Evolutionary conservation across 2,113 vertebrate species (phyloP).

Genomic region (Leuciscus idus): DNA sequence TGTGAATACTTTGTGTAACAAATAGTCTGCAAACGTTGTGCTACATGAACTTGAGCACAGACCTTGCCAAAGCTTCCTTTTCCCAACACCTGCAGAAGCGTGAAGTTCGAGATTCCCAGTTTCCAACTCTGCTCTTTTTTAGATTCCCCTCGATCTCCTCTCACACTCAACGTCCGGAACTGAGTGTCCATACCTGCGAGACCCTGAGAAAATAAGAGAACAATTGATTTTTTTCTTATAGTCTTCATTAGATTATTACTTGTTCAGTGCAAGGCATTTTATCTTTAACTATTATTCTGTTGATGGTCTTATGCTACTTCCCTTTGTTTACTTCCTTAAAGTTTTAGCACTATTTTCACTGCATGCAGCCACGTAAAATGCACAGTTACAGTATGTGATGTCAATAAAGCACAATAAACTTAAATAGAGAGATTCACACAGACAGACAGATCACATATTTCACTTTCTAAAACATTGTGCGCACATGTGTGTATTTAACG

Average conservation of each 20-base stretch:
- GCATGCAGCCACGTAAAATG: background rate
- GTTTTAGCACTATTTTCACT: background rate
- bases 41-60: slow-evolving; percentile 4
- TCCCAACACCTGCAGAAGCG: slow-evolving; percentile 91
- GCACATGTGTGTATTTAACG: background rate
- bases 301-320: background rate
- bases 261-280: background rate
- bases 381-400: background rate
- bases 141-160: slow-evolving; percentile 47
- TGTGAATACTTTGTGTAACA: background rate
- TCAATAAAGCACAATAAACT: background rate
- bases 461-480: background rate
- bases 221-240: background rate
- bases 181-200: slow-evolving; percentile 28
- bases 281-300: background rate
- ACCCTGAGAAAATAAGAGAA: background rate
- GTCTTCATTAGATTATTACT: background rate
- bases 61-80: slow-evolving; percentile 99
- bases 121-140: slow-evolving; percentile 52
- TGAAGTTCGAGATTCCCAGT: slow-evolving; percentile 86
- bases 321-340: background rate
- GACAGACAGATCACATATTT: background rate
- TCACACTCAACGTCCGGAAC: slow-evolving; percentile 67
- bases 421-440: background rate
- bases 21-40: background rate